Evolutionary conservation across 2,888 invertebrate species (phyloP).

Genomic region (Lepas anatifera): DNA sequence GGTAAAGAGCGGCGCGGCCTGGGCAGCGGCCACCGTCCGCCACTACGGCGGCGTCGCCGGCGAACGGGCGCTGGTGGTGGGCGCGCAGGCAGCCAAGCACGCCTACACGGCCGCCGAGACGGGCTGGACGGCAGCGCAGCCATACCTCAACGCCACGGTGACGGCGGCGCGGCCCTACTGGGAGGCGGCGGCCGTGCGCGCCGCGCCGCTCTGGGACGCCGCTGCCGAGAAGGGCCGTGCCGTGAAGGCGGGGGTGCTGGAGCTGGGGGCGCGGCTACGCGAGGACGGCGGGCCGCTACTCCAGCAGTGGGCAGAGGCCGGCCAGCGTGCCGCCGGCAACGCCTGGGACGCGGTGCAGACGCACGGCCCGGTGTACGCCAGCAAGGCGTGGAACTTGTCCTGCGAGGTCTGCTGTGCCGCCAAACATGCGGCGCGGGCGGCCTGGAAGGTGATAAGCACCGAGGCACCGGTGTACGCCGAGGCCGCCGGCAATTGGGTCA

Average conservation of each 20-base stretch:
- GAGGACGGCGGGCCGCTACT: background rate
- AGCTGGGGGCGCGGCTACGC: background rate
- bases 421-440: background rate
- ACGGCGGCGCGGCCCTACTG: background rate
- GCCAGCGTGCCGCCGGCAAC: background rate
- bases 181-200: background rate
- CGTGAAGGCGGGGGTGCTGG: slow-evolving; percentile 9
- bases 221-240: background rate
- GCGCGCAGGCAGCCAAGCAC: background rate
- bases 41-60: background rate
- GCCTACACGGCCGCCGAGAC: background rate
- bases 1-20: background rate
- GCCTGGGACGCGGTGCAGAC: background rate
- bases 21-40: background rate
- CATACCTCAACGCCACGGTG: background rate
- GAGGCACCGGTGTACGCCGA: background rate
- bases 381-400: too few species aligned
- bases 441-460: background rate
- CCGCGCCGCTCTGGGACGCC: background rate
- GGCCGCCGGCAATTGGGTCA: background rate
- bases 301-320: background rate
- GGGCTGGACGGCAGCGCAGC: background rate
- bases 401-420: background rate
- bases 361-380: background rate
- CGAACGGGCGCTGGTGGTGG: background rate